Base-by-base conservation (phyloP, 1,140 invertebrate species). In the Ruditapes philippinarum region DNA sequence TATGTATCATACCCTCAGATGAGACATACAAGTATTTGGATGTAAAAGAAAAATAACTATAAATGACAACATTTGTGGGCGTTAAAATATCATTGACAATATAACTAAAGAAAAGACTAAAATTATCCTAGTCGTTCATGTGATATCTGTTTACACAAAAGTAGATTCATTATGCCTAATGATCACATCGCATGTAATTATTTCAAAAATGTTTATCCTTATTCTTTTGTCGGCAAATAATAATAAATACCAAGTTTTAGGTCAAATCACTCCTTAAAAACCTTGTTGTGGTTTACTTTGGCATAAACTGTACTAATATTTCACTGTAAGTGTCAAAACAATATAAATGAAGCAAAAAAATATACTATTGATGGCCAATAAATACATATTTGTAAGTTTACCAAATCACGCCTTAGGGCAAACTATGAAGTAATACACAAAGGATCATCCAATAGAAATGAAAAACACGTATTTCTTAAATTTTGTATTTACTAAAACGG, bases 261-360 rank as follows among this genome's bases (percentile, higher is more conserved):
- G 57, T 62, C 57, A 62, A n/a, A 4, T 28, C 57, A 62, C 57
- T 62, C 57, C 57, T 14, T 4, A n/a, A 28, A 7, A 62, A 2
- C 28, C n/a, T 62, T 14, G 22, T 14, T 70, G 65, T 70, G 65
- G 33, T 70, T 36, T 38, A 40, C 38, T 70, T 70, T 38, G 14
- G 38, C 65, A 70, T 38, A 70, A 19, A 1, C 38, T 38, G 33
- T 70, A n/a, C n/a, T 5, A 62, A n/a, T 28, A 62, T 28, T 25
- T 28, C 7, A 28, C 25, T 25, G 57, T 28, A 28, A 62, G 65
- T 62, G 57, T 70, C 65, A 70, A 70, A 70, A 70, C 65, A 70
- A 40, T 70, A 33, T 38, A 38, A 70, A 70, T 70, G 65, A 38
- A 70, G 65, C 36, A 70, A 19, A 22, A 36, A n/a, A 38, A 17